Evolutionary conservation across 2,797 vertebrate genomes (phyloP).

Genomic region (Chaenodraco wilsoni): DNA sequence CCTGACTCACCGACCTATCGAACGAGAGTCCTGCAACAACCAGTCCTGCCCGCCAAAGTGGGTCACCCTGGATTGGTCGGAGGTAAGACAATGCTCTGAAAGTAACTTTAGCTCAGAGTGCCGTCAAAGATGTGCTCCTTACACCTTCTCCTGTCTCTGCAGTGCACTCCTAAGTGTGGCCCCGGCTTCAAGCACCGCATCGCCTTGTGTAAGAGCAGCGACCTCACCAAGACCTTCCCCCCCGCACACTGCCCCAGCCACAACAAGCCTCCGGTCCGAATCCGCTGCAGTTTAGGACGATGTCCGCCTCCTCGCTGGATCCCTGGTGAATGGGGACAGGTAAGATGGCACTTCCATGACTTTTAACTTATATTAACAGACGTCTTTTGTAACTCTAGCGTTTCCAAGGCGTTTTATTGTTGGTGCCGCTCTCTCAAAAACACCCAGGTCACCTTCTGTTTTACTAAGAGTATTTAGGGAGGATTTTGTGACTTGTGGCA

Average conservation of each 20-base stretch:
- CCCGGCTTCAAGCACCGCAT: conserved; percentile 98
- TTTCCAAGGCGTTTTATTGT: too few species aligned
- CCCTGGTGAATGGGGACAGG: conserved; percentile 98
- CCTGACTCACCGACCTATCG: conserved; percentile 93
- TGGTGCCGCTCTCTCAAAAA: too few species aligned
- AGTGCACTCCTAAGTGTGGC: conserved; percentile 98
- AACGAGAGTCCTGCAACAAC: conserved; percentile 95
- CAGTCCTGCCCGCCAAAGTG: conserved; percentile 98
- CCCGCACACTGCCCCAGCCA: conserved; percentile 89
- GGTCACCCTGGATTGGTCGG: conserved; percentile 97
- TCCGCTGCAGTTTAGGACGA: conserved; percentile 93
- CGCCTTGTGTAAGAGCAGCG: conserved; percentile 96
- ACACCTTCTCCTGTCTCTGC: conserved; percentile 37
- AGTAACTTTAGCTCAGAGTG: fast-evolving
- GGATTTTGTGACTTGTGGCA: too few species aligned
- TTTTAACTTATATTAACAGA: too few species aligned
- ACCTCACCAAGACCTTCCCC: conserved; percentile 94
- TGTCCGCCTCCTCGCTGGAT: conserved; percentile 98
- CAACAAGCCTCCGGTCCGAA: conserved; percentile 92
- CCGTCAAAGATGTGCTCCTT: background rate
- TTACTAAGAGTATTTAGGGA: too few species aligned
- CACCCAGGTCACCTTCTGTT: too few species aligned
- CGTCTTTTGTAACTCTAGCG: too few species aligned
- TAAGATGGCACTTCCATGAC: conserved; percentile 57
- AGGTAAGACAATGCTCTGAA: conserved; percentile 81